A percentile compares a stretch with the other conserved stretches of the same genome.
Evolutionary conservation across 1,140 invertebrate genomes (phyloP).

Genomic region (Drosophila nikananu): DNA sequence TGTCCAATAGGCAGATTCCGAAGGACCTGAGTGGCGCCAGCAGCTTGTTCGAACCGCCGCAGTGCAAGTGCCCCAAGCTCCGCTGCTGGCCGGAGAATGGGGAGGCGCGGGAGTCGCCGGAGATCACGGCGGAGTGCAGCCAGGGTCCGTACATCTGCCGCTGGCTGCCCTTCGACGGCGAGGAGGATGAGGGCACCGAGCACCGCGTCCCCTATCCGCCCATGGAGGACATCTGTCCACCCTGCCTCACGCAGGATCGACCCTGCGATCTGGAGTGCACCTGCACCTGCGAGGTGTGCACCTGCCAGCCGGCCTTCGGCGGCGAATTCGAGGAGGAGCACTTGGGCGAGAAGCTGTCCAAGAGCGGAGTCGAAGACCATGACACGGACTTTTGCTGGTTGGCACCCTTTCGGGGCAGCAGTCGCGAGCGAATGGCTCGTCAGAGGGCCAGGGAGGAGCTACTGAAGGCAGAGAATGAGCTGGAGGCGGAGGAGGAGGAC

Average conservation of each 20-base stretch:
- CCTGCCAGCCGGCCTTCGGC: constrained; percentile 30
- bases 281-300: constrained; percentile 63
- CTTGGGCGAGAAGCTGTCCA: constrained; percentile 32
- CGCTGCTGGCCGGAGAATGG: constrained; percentile 25
- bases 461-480: not conserved
- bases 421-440: not conserved
- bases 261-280: constrained; percentile 63
- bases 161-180: constrained; percentile 57
- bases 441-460: not conserved
- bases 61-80: constrained; percentile 53
- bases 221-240: constrained; percentile 42
- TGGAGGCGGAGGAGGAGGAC: not conserved
- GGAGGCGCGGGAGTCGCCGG: constrained; percentile 18
- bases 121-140: constrained; percentile 67
- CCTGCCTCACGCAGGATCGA: constrained; percentile 11
- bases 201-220: constrained; percentile 50
- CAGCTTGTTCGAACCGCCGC: not conserved
- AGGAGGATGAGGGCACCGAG: constrained; percentile 44
- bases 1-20: not conserved
- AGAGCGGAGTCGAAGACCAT: constrained; percentile 54
- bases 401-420: constrained; percentile 50
- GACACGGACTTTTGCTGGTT: constrained; percentile 69
- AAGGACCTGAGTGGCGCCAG: not conserved
- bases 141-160: constrained; percentile 74
- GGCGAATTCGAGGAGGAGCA: constrained; percentile 49